Evolutionary conservation across 2,888 invertebrate species (phyloP), one percentile per base, ranked within the genome.

Genomic region (Epinotia brunnichana): DNA sequence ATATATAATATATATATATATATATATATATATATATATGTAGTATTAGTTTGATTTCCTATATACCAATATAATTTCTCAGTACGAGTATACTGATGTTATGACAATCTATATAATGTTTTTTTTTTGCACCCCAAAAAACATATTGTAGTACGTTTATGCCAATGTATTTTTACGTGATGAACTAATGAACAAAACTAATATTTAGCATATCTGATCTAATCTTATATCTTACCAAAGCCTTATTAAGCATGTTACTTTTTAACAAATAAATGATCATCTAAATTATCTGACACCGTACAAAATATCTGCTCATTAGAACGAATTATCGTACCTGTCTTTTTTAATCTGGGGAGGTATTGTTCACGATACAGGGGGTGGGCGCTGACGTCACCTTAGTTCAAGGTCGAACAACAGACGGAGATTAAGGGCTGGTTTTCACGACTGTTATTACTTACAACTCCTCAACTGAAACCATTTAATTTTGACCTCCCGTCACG

Each of bases 381-480:
- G 41, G 7, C n/a, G 15, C 70, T 63, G 62, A 63, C 70, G 63
- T 63, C 69, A 63, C 17, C 48, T 2, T 17, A 67, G 71, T 71
- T 71, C 71, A 71, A 71, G 71, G 71, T 71, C 71, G 29, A 66
- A 35, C 53, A 69, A 69, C 62, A 62, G 54, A 24, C 61, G 29
- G 59, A 66, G 60, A 62, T 70, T 57, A 48, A 48, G 48, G 7
- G 48, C 48, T 48, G 48, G 48, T 15, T 13, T 48, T 48, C 41
- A 48, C 48, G 9, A 35, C 9, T 1, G 35, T 35, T 35, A n/a
- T n/a, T n/a, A 35, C 9, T 35, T 35, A 35, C 35, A n/a, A 48
- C 15, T 44, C 5, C n/a, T 48, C 48, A n/a, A 1, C 5, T 7
- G 48, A n/a, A n/a, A 7, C 48, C 48, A n/a, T 13, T 48, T 48